phyloP scores from a whole-genome alignment of 2,888 invertebrate species.

The Leptinotarsa juncta region DNA sequence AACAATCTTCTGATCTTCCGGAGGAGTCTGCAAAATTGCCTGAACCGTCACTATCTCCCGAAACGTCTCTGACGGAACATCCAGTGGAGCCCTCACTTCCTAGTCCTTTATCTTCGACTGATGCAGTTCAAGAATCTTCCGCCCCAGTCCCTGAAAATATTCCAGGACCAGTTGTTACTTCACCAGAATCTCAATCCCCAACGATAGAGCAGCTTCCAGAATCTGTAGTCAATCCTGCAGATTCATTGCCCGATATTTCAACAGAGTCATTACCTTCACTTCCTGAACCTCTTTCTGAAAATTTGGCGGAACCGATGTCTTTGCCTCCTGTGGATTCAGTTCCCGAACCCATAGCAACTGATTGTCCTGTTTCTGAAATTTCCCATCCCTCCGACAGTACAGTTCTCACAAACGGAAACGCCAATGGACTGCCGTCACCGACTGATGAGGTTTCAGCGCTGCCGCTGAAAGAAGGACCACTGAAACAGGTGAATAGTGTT shows the following conservation, averaged over 20 bases:
- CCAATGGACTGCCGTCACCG: constrained; percentile 63
- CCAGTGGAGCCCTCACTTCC: neutral
- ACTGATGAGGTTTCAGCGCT: constrained; percentile 51
- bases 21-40: constrained; percentile 20
- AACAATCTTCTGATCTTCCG: neutral
- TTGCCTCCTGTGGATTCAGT: constrained; percentile 64
- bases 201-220: constrained; percentile 37
- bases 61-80: constrained; percentile 11
- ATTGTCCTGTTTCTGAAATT: constrained; percentile 46
- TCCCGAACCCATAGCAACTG: constrained; percentile 62
- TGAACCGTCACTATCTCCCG: constrained; percentile 20
- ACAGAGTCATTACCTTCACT: constrained; percentile 63
- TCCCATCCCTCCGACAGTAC: constrained; percentile 47
- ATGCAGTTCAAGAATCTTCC: constrained; percentile 18
- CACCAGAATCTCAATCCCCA: constrained; percentile 16
- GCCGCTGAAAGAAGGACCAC: constrained; percentile 67
- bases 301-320: constrained; percentile 64
- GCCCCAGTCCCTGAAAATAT: constrained; percentile 2
- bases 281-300: constrained; percentile 61
- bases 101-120: neutral
- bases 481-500: constrained; percentile 67
- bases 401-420: constrained; percentile 62
- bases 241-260: constrained; percentile 64
- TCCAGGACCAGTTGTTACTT: constrained; percentile 27
- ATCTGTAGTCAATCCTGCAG: constrained; percentile 60